Base-by-base conservation (phyloP, 2,113 vertebrate genomes). In the Phyllostomus discolor region DNA sequence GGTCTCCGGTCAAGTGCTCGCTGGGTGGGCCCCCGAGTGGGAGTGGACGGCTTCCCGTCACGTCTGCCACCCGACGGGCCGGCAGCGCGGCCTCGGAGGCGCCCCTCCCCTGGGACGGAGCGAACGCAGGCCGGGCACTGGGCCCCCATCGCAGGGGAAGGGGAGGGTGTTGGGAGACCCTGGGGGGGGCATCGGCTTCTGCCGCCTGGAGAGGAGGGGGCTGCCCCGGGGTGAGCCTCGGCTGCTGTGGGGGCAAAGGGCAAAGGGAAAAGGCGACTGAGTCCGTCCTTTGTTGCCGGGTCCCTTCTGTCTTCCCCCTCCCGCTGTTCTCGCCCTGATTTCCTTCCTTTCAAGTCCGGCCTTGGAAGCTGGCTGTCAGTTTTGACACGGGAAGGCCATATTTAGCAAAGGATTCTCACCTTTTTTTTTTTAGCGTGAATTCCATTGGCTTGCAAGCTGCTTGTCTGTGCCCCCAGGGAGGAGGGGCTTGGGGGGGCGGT, bases 331-430 rank as follows among this genome's bases (percentile, higher is more conserved):
- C 10, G 16, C 48, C 19, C 28, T 38, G 15, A n/a, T 90, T 69
- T 75, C 12, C 64, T 92, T 96, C 46, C 62, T 35, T 33, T 78
- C 66, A 26, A 66, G 69, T 4, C 5, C 0, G 0, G 7, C 91
- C 91, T 98, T 98, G 97, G 92, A 98, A 89, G 86, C 59, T 72
- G 80, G 72, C 97, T 98, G 98, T 96, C 96, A 98, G 95, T 98
- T 99, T 98, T 98, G 97, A 98, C 98, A 98, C 79, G 1, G 66
- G 38, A 90, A 92, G 95, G 94, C 94, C 95, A 97, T 89, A 98
- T 98, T 98, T 98, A 97, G 88, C 98, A 82, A 87, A 92, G 96
- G 59, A 73, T 89, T 98, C 96, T 72, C 83, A 97, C 43, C 76
- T 88, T 50, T 67, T 43, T 88, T 26, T 94, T 2, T 41, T 64